Evolutionary conservation across 2,888 invertebrate species (phyloP).

Genomic region (Drosophila planitibia): DNA sequence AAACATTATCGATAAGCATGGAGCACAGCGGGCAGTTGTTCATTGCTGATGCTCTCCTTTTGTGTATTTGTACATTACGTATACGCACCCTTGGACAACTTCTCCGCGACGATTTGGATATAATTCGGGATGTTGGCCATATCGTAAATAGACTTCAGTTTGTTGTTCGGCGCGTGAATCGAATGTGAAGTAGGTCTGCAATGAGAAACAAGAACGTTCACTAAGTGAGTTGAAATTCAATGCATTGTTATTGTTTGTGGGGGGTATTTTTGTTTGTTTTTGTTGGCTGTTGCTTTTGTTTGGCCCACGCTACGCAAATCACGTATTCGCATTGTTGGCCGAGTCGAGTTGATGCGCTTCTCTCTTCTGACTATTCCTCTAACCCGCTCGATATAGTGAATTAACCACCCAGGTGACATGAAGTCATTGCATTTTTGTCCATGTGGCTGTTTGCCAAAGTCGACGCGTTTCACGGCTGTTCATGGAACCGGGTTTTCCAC

Average conservation of each 20-base stretch:
- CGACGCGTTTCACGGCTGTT: conserved; percentile 15
- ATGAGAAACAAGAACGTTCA: conserved; percentile 42
- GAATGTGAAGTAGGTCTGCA: conserved; percentile 91
- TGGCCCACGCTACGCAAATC: conserved; percentile 50
- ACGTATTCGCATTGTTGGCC: conserved; percentile 64
- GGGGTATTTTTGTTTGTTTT: background rate
- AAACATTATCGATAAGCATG: conserved; percentile 62
- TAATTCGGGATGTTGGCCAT: conserved; percentile 96
- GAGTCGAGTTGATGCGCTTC: conserved; percentile 2
- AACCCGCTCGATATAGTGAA: conserved; percentile 14
- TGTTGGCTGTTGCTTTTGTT: conserved; percentile 6
- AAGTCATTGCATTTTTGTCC: conserved; percentile 44
- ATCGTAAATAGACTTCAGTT: conserved; percentile 94
- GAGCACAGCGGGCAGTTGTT: conserved; percentile 39
- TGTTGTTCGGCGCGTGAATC: conserved; percentile 95
- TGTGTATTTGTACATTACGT: conserved; percentile 30
- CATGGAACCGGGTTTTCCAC: background rate
- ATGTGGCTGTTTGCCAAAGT: conserved; percentile 38
- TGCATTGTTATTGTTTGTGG: conserved; percentile 15
- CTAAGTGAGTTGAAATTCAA: conserved; percentile 30
- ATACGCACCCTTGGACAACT: conserved; percentile 92
- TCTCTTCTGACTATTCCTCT: conserved; percentile 41
- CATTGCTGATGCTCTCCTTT: conserved; percentile 1
- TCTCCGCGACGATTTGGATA: conserved; percentile 96
- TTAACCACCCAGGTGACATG: conserved; percentile 24